Conservation (phyloP, 2,888 invertebrate species). For the Chironomus tentans region DNA sequence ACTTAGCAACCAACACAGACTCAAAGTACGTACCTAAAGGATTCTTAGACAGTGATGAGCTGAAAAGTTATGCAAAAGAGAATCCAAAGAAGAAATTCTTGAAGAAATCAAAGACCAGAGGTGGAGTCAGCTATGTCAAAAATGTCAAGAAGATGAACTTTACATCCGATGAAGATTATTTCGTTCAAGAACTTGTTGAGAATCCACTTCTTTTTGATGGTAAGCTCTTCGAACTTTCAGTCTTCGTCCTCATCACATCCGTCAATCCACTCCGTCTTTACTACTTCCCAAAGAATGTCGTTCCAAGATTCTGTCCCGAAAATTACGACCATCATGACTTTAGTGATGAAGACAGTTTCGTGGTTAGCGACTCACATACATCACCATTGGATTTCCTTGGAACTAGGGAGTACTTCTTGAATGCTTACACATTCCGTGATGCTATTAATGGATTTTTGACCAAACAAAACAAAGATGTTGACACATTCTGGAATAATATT, state of each 20-base stretch:
- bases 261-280: background rate
- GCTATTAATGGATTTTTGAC: background rate
- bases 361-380: background rate
- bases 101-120: background rate
- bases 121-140: background rate
- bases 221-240: background rate
- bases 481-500: background rate
- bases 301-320: background rate
- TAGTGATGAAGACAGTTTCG: background rate
- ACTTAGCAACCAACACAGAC: background rate
- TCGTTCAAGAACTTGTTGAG: background rate
- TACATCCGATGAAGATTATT: background rate
- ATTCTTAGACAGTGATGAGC: background rate
- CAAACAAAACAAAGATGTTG: background rate
- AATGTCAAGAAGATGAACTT: too few relatives aligned
- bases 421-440: background rate
- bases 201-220: background rate
- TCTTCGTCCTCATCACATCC: background rate
- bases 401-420: background rate
- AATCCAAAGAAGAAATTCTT: background rate
- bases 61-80: background rate
- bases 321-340: background rate
- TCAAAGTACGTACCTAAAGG: background rate
- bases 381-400: background rate
- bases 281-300: background rate